A percentile compares a stretch with the other conserved stretches of the same genome.
phyloP scores from a whole-genome alignment of 2,797 vertebrate genomes.

The Meriones psammophilus region DNA sequence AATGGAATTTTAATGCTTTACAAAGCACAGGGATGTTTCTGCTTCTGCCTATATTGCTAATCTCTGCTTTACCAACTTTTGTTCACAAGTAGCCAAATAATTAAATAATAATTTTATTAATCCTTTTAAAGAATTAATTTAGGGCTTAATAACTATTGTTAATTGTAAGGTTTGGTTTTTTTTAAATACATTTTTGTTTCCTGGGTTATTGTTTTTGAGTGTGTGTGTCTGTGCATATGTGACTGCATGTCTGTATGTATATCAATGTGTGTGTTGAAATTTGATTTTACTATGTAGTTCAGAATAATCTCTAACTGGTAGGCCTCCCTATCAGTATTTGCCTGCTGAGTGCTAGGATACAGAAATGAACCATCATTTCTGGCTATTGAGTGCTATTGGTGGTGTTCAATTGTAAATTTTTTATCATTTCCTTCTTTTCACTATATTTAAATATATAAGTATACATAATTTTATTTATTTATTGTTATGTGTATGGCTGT shows the following conservation, averaged over 20 bases:
- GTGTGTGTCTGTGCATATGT: neutral
- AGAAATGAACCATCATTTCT: neutral
- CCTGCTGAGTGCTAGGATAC: neutral
- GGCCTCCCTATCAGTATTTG: neutral
- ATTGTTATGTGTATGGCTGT: neutral
- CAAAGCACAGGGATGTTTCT: neutral
- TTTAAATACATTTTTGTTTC: too few relatives aligned
- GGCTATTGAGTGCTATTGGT: neutral
- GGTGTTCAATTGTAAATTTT: neutral
- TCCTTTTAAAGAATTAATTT: neutral
- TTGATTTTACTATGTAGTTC: neutral
- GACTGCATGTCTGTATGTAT: too few relatives aligned
- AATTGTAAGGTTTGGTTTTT: neutral
- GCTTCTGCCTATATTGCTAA: neutral
- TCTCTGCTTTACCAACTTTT: neutral
- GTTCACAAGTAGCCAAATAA: neutral
- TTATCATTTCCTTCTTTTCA: conserved; percentile 11
- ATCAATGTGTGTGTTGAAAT: neutral
- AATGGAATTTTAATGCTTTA: neutral
- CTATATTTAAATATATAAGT: neutral
- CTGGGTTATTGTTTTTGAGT: neutral
- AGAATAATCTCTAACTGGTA: neutral
- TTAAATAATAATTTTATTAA: conserved; percentile 40
- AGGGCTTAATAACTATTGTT: neutral
- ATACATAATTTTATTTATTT: too few relatives aligned